Evolutionary conservation across 2,888 invertebrate genomes (phyloP), one percentile per base, ranked within the genome.

Genomic region (Ichneumoninae sp.): DNA sequence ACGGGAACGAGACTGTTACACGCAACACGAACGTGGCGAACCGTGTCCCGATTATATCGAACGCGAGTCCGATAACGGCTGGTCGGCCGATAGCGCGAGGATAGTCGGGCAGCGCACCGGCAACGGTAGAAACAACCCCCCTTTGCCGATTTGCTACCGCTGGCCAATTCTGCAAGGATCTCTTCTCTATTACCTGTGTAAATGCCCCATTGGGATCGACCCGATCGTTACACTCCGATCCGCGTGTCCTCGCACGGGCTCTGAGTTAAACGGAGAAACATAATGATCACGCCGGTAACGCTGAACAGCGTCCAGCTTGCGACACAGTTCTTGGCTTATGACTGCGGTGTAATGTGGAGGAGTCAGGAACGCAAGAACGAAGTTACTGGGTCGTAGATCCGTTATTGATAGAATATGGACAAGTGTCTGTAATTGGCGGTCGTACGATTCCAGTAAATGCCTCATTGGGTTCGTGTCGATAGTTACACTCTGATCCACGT

Each of bases 131-230:
- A 75, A 52, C 69, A 71, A 62, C 69, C 72, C 68, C 65, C 75
- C 76, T 76, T n/a, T 76, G 65, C 44, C 71, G 70, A 74, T 78
- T 62, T 54, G 54, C 65, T 44, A 74, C 62, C 60, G 60, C 66
- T 65, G 75, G 19, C 72, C 57, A 62, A 77, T 82, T 60, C 65
- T 65, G 75, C 81, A 75, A 76, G 70, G 47, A 36, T 50, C 74
- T 86, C 87, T 86, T 80, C 86, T 80, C 85, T 87, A 87, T 89
- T 87, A 86, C 82, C 85, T 82, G 75, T 87, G 89, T 89, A 89
- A 90, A 89, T 87, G 88, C 86, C 70, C 16, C 33, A 62, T 62
- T 6, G 10, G 33, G 60, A 33, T 30, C 60, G 30, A 16, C 83
- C 72, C 85, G 86, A 88, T 87, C 86, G 87, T 84, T 88, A 85